Evolutionary conservation across 2,797 vertebrate species (phyloP).

Genomic region (Schizopygopsis pylzovi): DNA sequence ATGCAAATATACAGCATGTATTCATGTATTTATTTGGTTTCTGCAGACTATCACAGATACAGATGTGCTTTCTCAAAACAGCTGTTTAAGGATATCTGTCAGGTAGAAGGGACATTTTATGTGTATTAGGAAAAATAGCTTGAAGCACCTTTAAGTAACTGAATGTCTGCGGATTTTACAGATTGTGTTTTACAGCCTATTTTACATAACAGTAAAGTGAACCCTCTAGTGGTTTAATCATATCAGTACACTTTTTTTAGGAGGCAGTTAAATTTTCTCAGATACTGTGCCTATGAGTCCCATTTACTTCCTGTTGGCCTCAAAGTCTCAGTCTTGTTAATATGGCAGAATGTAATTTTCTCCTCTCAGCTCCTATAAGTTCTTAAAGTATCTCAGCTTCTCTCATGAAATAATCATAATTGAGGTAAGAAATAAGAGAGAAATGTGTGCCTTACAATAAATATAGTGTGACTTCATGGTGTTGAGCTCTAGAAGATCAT

Average conservation of each 20-base stretch:
- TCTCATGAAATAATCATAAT: not conserved
- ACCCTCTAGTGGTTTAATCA: slow-evolving; percentile 66
- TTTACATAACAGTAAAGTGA: slow-evolving; percentile 58
- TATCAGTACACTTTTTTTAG: slow-evolving; percentile 40
- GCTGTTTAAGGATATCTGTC: not conserved
- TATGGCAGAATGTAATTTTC: not conserved
- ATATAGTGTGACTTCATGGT: slow-evolving; percentile 2
- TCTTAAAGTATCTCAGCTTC: slow-evolving; percentile 13
- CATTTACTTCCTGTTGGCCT: slow-evolving; percentile 38
- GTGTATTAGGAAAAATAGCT: not conserved
- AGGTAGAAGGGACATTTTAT: not conserved
- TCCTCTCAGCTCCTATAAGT: not conserved
- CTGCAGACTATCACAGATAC: not conserved
- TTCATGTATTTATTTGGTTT: not conserved
- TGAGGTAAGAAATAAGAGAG: not conserved
- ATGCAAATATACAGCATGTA: not conserved
- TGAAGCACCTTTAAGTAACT: slow-evolving; percentile 10
- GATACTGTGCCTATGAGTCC: slow-evolving; percentile 9
- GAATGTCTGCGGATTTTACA: slow-evolving; percentile 20
- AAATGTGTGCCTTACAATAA: not conserved
- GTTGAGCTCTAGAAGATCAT: slow-evolving; percentile 32
- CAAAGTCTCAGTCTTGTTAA: slow-evolving; percentile 4
- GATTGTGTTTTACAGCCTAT: slow-evolving; percentile 30
- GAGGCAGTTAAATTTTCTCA: not conserved
- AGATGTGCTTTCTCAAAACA: not conserved